Base-by-base conservation (phyloP, 2,113 vertebrate genomes). In the Turdus rufiventris region DNA sequence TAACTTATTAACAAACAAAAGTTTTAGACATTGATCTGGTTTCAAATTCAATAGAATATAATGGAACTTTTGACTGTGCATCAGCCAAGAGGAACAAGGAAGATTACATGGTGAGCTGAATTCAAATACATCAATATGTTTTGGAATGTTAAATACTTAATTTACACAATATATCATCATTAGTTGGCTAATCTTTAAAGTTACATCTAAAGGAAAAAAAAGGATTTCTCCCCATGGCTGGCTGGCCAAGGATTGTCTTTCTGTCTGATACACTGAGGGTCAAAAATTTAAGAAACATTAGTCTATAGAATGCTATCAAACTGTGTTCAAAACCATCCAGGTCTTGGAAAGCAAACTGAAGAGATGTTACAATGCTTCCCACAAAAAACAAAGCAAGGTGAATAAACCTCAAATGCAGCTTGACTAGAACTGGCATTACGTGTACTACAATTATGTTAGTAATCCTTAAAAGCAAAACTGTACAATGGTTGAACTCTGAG, bases 51-150 rank as follows among this genome's bases (percentile, higher is more conserved):
- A 93, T 93, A 93, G 31, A 43, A 85, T 26, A 23, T 97, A 96
- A 96, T 94, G 80, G 65, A 93, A 94, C 57, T 94, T 89, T 57
- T 86, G 60, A 73, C 76, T 78, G 33, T 56, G 79, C 60, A 71
- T 91, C 89, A 95, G 81, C 91, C 94, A 95, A 95, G 89, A 94
- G 81, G 85, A 97, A 95, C 89, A 92, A 70, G 45, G 74, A 91
- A 94, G 81, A 97, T 96, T 96, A 94, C 81, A 89, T 33, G 38
- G 81, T 88, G 67, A 73, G 42, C 85, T 89, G 87, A 76, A 93
- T 81, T 91, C 80, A 89, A 88, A 97, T 68, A 72, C 4, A 0
- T 94, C 95, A 82, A 95, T 95, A 95, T 76, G 78, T 82, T 96
- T 91, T 94, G 71, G 74, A 91, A 89, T 91, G 78, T 95, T 95